Evolutionary conservation across 2,797 vertebrate species (phyloP), one percentile per base, ranked within the genome.

Genomic region (Hippoglossus hippoglossus): DNA sequence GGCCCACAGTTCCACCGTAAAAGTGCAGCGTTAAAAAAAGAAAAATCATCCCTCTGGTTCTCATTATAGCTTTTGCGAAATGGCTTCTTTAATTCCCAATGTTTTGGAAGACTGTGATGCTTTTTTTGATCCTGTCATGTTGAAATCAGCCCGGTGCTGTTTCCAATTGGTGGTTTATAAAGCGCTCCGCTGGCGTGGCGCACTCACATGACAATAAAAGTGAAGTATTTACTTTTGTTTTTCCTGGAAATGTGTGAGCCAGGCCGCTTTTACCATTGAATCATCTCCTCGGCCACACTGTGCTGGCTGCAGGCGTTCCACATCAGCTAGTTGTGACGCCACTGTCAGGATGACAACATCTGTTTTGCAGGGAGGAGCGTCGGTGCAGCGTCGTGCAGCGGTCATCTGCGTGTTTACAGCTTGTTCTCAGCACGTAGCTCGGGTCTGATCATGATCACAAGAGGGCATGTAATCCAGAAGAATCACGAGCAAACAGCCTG

Each of bases 171-270:
- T 67, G 74, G 72, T 84, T 86, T 84, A 73, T 82, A 87, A 89
- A 87, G 82, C 73, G 31, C 75, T 64, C 52, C 59, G 82, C 80
- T 88, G 88, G 89, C 81, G 52, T 74, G 64, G 83, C 63, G 11
- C 63, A 6, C 80, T 80, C 85, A 67, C 77, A 87, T 73, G 78
- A 89, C 89, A 93, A 92, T 92, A 93, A 92, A 93, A 92, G 55
- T 83, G 58, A 86, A 90, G 83, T 86, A 85, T 93, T 93, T 89
- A 92, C 89, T 89, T 89, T 91, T 84, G 87, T 88, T 92, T 91
- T 88, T 90, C 86, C 73, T 87, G 70, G 69, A 80, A 69, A 80
- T 80, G 77, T 84, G 87, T 70, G 66, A 72, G 63, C 65, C 79
- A 47, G 84, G 28, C 57, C 67, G 74, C 80, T 77, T 67, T 72